A percentile compares a stretch with the other conserved stretches of the same genome.
Conservation (phyloP, 92 coral and sea anemone species). For the Epizoanthus illoricatus region DNA sequence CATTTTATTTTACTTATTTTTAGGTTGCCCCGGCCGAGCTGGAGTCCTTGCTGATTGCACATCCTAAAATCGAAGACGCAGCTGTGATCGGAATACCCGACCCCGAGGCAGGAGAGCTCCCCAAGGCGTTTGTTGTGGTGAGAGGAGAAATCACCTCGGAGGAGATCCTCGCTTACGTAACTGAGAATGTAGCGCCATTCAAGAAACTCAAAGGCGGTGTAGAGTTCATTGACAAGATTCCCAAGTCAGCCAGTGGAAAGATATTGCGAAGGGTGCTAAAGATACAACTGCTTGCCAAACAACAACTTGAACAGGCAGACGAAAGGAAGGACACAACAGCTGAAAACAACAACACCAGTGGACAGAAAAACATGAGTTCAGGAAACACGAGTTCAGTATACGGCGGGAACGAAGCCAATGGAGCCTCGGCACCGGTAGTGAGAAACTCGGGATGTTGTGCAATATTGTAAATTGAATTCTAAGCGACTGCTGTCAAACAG, state of each 20-base stretch:
- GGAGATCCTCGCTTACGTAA: conserved; percentile 40
- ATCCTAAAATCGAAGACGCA: conserved; percentile 56
- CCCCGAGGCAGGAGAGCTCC: conserved; percentile 44
- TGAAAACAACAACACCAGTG: not conserved
- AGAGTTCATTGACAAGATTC: conserved; percentile 52
- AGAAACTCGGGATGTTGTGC: conserved; percentile 21
- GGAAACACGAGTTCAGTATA: not conserved
- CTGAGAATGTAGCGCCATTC: conserved; percentile 38
- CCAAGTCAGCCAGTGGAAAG: conserved; percentile 51
- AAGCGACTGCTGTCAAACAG: too few relatives aligned
- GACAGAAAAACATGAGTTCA: not conserved
- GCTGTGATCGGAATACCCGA: conserved; percentile 50
- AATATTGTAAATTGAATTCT: not conserved
- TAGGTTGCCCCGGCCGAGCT: conserved; percentile 58
- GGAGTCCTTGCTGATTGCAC: conserved; percentile 48
- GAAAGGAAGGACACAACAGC: not conserved
- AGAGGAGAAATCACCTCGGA: conserved; percentile 28
- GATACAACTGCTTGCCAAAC: conserved; percentile 23
- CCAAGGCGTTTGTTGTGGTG: conserved; percentile 47
- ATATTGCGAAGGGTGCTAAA: conserved; percentile 44
- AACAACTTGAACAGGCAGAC: not conserved
- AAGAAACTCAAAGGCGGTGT: conserved; percentile 57
- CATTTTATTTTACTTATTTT: not conserved
- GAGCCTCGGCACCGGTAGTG: not conserved
- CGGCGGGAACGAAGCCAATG: not conserved